A percentile compares a stretch with the other conserved stretches of the same genome.
Conservation (phyloP, 2,888 invertebrate species). For the Capitulum mitella region DNA sequence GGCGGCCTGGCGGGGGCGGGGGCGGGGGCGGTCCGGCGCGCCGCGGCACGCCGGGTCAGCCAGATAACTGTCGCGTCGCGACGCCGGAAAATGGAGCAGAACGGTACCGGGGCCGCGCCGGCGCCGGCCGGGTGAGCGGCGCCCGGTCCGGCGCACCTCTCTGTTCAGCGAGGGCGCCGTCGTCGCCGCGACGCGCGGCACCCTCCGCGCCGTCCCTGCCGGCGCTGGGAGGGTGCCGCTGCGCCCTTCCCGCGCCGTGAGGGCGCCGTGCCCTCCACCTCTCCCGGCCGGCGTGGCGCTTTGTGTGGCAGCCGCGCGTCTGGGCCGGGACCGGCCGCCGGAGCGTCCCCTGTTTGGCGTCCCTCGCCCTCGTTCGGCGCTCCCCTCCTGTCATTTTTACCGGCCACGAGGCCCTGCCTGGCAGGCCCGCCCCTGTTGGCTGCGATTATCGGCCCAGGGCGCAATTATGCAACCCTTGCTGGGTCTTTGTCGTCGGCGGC, state of each 20-base stretch:
- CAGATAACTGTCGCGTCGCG: background rate
- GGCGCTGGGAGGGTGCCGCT: too few species aligned
- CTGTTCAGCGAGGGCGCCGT: background rate
- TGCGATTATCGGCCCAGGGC: background rate
- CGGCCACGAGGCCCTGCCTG: background rate
- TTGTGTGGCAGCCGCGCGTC: too few species aligned
- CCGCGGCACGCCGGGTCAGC: background rate
- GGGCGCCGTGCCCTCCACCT: too few species aligned
- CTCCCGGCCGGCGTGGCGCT: too few species aligned
- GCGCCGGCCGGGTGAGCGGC: background rate
- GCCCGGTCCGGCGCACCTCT: background rate
- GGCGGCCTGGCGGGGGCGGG: background rate
- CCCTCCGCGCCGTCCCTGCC: background rate
- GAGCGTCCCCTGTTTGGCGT: background rate
- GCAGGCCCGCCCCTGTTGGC: background rate
- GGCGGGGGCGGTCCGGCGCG: background rate
- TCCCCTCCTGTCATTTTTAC: conserved; percentile 6
- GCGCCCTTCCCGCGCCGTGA: too few species aligned
- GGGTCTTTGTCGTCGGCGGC: background rate
- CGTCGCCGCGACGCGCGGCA: too few species aligned
- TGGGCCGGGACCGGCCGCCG: too few species aligned
- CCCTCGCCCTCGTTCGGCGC: background rate
- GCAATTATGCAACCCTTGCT: conserved; percentile 15
- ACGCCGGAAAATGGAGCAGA: background rate
- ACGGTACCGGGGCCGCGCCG: background rate